Percentiles rank a stretch among this genome's conserved stretches.
Evolutionary conservation across 2,888 invertebrate species (phyloP).

Genomic region (Conomelus anceps): DNA sequence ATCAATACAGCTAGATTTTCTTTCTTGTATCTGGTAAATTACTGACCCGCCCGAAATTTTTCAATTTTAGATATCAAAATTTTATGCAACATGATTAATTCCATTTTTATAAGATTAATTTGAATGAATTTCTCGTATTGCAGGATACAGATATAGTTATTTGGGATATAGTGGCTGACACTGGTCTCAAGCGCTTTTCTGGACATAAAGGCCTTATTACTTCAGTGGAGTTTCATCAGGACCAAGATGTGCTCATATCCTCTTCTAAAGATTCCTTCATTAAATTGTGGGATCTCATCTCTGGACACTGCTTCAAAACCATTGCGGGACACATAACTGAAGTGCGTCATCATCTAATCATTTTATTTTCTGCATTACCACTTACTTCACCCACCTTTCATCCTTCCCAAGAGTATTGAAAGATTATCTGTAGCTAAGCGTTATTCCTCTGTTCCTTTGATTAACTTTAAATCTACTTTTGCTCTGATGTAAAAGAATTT

Average conservation of each 20-base stretch:
- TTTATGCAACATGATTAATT: too few species aligned
- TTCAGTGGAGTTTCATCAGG: constrained; percentile 64
- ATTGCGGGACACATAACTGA: constrained; percentile 82
- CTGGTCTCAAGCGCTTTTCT: constrained; percentile 78
- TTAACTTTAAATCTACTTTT: too few species aligned
- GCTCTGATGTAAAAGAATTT: too few species aligned
- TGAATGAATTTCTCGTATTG: constrained; percentile 38
- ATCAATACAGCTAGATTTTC: too few species aligned
- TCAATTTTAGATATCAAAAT: too few species aligned
- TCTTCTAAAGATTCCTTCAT: constrained; percentile 90
- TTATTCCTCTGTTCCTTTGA: too few species aligned
- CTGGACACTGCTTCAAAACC: constrained; percentile 93
- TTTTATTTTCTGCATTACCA: neutral
- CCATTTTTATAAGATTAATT: too few species aligned
- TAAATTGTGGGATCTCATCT: constrained; percentile 95
- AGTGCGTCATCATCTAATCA: constrained; percentile 43
- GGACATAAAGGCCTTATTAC: constrained; percentile 91
- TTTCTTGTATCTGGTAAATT: too few species aligned
- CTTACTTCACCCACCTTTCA: neutral
- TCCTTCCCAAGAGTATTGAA: constrained; percentile 6
- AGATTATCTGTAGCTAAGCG: too few species aligned
- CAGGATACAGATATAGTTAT: constrained; percentile 90
- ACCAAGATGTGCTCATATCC: constrained; percentile 64
- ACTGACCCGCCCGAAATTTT: too few species aligned
- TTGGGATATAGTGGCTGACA: constrained; percentile 90